phyloP scores from a whole-genome alignment of 2,113 vertebrate genomes.

The Xenopus laevis region DNA sequence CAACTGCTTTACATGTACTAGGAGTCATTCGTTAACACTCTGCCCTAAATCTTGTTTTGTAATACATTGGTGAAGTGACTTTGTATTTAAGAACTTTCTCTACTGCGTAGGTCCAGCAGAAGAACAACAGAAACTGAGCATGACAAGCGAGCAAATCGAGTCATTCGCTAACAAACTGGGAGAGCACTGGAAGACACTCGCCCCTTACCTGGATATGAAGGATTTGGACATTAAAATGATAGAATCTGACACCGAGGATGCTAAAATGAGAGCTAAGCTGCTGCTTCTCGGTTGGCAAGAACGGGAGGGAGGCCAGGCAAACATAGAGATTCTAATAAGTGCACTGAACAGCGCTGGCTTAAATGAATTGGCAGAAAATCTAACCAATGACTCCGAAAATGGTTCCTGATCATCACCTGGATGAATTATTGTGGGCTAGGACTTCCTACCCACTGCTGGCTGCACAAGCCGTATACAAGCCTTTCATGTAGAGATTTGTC shows the following conservation, averaged over 20 bases:
- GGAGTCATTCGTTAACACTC: no score
- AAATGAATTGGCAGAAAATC: conserved; percentile 72
- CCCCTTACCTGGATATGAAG: conserved; percentile 87
- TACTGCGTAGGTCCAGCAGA: conserved; percentile 74
- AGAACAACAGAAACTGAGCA: conserved; percentile 78
- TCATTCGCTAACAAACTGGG: conserved; percentile 81
- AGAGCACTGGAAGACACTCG: conserved; percentile 82
- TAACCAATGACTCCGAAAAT: conserved; percentile 66
- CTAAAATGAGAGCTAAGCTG: conserved; percentile 89
- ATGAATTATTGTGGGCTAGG: no score
- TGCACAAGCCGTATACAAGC: no score
- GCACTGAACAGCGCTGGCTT: conserved; percentile 79
- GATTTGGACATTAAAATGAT: conserved; percentile 87
- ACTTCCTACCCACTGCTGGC: fast-evolving
- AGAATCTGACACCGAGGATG: conserved; percentile 85
- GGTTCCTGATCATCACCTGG: conserved; percentile 50
- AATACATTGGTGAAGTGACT: no score
- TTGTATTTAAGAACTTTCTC: no score
- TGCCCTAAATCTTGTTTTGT: no score
- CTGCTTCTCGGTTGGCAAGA: conserved; percentile 96
- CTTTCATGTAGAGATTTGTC: neutral
- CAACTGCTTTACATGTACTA: no score
- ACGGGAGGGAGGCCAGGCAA: conserved; percentile 83
- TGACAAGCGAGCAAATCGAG: conserved; percentile 87
- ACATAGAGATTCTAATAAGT: conserved; percentile 71